phyloP scores from a whole-genome alignment of 2,797 vertebrate species.

The Mionectes olivaceus region DNA sequence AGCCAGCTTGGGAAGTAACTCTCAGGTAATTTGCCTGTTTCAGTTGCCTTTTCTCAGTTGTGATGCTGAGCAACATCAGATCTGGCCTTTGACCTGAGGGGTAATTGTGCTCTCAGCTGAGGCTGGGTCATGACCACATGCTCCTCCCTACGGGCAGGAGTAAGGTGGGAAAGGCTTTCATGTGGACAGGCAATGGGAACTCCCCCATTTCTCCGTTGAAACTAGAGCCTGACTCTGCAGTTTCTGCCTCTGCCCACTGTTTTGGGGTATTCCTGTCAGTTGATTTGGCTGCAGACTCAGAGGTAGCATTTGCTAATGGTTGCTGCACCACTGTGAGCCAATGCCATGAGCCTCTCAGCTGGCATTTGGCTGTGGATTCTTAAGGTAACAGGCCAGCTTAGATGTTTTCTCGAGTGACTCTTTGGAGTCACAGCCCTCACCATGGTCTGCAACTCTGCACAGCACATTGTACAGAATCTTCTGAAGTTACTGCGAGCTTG shows the following conservation, averaged over 20 bases:
- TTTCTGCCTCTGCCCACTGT: neutral
- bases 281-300: neutral
- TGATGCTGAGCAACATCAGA: neutral
- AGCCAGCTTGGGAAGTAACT: neutral
- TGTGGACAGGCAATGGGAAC: neutral
- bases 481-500: neutral
- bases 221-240: neutral
- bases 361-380: neutral
- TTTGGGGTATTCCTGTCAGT: neutral
- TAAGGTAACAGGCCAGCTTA: neutral
- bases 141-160: accelerated
- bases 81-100: neutral
- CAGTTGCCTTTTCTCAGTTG: neutral
- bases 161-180: neutral
- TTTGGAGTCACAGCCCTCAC: neutral
- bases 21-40: neutral
- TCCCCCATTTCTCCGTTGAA: neutral
- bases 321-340: neutral
- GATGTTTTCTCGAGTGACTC: neutral
- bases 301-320: neutral
- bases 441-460: neutral
- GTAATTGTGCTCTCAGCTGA: neutral
- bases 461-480: neutral
- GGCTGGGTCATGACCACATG: neutral
- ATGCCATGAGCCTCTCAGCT: neutral